Conservation (phyloP, 2,113 vertebrate genomes). For the Ibidorhyncha struthersii region DNA sequence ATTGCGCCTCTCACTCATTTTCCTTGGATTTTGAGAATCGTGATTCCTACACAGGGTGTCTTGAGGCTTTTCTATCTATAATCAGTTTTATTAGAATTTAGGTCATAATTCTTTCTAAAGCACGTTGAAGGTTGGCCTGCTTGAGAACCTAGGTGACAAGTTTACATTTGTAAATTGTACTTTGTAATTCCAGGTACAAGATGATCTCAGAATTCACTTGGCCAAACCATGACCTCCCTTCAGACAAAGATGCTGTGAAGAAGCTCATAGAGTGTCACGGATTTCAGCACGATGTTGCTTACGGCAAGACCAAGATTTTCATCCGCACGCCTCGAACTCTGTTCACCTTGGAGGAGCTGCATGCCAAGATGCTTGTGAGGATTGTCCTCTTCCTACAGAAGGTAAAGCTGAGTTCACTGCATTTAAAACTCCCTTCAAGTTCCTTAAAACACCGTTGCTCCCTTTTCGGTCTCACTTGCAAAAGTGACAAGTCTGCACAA, state of each 20-base stretch:
- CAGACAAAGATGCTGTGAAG: conserved; percentile 89
- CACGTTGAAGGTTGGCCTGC: rapidly evolving
- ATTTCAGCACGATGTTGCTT: conserved; percentile 92
- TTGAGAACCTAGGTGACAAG: not conserved
- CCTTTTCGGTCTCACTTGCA: not conserved
- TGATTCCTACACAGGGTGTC: not conserved
- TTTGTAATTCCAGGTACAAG: conserved; percentile 84
- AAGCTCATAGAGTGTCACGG: conserved; percentile 86
- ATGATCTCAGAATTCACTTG: conserved; percentile 97
- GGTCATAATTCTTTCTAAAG: not conserved
- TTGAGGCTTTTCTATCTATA: not conserved
- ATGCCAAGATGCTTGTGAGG: conserved; percentile 88
- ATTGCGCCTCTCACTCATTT: not conserved
- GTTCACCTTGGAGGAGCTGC: conserved; percentile 93
- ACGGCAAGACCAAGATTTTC: conserved; percentile 96
- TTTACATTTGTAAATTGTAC: rapidly evolving
- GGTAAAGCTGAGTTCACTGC: conserved; percentile 71
- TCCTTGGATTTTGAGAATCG: not conserved
- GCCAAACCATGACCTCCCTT: conserved; percentile 93
- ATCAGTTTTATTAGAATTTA: not conserved
- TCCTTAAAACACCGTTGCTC: not conserved
- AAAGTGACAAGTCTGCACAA: not conserved
- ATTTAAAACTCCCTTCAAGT: not conserved
- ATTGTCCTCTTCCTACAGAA: conserved; percentile 98
- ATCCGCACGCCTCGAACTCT: conserved; percentile 92